Conservation (phyloP, 2,113 vertebrate genomes). For the Ictalurus punctatus region DNA sequence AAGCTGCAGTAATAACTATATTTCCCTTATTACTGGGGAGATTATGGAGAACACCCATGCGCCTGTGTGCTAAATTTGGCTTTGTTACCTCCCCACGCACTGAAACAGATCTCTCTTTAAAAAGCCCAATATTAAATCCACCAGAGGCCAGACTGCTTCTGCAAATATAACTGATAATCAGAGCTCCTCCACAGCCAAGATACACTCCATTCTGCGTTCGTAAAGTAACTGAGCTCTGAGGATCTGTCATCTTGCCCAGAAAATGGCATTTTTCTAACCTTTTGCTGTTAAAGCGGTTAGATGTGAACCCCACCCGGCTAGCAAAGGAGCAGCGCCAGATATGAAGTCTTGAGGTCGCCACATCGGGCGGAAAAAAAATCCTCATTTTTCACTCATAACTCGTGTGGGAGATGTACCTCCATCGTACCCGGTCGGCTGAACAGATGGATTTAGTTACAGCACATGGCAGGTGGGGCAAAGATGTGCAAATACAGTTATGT, state of each 20-base stretch:
- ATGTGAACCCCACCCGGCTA: slow-evolving; percentile 67
- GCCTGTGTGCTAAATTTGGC: slow-evolving; percentile 55
- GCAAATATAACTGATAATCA: slow-evolving; percentile 75
- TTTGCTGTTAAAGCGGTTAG: slow-evolving; percentile 41
- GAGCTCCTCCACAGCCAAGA: slow-evolving; percentile 65
- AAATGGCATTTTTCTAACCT: slow-evolving; percentile 54
- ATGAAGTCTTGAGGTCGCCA: neutral
- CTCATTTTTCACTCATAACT: neutral
- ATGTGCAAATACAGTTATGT: neutral
- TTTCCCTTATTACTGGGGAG: slow-evolving; percentile 57
- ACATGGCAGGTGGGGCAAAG: neutral
- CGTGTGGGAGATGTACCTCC: neutral
- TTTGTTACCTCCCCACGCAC: slow-evolving; percentile 59
- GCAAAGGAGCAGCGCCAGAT: neutral
- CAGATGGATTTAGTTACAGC: slow-evolving; percentile 28
- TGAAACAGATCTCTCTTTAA: slow-evolving; percentile 64
- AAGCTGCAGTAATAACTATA: slow-evolving; percentile 63
- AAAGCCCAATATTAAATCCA: slow-evolving; percentile 62
- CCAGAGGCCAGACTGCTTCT: slow-evolving; percentile 67
- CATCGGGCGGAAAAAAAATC: neutral
- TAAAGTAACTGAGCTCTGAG: slow-evolving; percentile 47
- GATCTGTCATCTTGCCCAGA: slow-evolving; percentile 54
- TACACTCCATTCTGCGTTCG: slow-evolving; percentile 62
- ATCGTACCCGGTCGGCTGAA: neutral
- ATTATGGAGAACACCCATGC: slow-evolving; percentile 68